Evolutionary conservation across 2,797 vertebrate species (phyloP).

Genomic region (Enteromius thamalakanensis): DNA sequence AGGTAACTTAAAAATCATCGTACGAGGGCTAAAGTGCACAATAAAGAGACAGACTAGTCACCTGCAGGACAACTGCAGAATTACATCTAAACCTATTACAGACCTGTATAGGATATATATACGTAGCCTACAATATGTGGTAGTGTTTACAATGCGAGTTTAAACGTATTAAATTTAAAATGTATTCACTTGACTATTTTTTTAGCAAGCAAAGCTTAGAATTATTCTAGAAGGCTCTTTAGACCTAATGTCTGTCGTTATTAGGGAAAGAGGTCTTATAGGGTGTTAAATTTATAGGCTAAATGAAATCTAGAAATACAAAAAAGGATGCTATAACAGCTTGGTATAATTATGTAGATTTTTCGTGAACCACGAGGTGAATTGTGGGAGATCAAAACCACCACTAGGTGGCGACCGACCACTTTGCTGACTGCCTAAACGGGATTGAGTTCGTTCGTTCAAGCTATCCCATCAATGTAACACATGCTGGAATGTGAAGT

Average conservation of each 20-base stretch:
- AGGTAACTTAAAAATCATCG: background rate
- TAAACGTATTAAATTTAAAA: background rate
- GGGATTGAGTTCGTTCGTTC: background rate
- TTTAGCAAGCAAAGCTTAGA: background rate
- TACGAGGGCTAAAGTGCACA: background rate
- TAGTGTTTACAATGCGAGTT: background rate
- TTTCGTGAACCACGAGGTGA: background rate
- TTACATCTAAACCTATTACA: background rate
- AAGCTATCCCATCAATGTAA: background rate
- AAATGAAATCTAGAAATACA: background rate
- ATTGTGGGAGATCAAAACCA: background rate
- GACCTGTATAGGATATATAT: background rate
- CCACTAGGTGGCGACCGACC: conserved; percentile 26
- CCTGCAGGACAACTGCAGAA: conserved; percentile 15
- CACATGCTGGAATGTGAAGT: background rate
- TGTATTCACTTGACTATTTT: background rate
- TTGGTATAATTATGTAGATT: background rate
- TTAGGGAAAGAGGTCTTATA: background rate
- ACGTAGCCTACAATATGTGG: too few relatives aligned
- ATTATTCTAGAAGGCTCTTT: background rate
- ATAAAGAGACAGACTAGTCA: background rate
- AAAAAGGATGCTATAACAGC: background rate
- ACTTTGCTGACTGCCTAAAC: background rate
- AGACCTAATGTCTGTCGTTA: background rate
- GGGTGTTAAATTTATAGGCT: background rate